phyloP scores from a whole-genome alignment of 1,140 invertebrate species.

The Lepidostoma basale region DNA sequence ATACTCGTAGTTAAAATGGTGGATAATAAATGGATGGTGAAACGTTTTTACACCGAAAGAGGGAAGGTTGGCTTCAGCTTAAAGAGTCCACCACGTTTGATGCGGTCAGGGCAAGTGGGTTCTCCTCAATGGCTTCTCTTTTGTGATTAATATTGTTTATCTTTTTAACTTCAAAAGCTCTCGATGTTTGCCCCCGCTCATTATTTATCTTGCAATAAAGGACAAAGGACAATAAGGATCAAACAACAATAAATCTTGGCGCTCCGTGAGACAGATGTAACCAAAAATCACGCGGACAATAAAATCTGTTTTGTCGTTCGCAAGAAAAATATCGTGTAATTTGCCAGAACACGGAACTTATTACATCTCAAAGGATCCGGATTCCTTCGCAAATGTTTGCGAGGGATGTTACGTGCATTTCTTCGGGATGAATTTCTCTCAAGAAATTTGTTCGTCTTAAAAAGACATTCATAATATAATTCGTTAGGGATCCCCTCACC shows the following conservation, averaged over 20 bases:
- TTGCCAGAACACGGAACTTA: not conserved
- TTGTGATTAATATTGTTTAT: constrained; percentile 41
- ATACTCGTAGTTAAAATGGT: no score
- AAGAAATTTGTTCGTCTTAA: no score
- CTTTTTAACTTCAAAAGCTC: constrained; percentile 16
- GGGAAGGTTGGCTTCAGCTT: not conserved
- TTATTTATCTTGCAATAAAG: constrained; percentile 2
- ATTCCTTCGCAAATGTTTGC: no score
- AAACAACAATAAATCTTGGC: constrained; percentile 12
- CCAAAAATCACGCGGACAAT: not conserved
- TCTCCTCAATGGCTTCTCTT: not conserved
- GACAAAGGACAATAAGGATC: constrained; percentile 14
- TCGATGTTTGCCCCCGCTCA: not conserved
- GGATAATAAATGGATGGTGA: no score
- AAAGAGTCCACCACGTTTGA: constrained; percentile 30
- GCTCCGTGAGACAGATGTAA: not conserved
- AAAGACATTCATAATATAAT: no score
- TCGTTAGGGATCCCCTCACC: no score
- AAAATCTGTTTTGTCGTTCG: not conserved
- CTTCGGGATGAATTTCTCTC: no score
- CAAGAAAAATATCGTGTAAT: not conserved
- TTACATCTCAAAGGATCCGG: not conserved
- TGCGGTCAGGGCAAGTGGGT: constrained; percentile 31
- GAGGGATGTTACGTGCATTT: no score
- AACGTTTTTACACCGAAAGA: no score